phyloP scores from a whole-genome alignment of 2,888 invertebrate species.

The Lepeophtheirus nordmannii region DNA sequence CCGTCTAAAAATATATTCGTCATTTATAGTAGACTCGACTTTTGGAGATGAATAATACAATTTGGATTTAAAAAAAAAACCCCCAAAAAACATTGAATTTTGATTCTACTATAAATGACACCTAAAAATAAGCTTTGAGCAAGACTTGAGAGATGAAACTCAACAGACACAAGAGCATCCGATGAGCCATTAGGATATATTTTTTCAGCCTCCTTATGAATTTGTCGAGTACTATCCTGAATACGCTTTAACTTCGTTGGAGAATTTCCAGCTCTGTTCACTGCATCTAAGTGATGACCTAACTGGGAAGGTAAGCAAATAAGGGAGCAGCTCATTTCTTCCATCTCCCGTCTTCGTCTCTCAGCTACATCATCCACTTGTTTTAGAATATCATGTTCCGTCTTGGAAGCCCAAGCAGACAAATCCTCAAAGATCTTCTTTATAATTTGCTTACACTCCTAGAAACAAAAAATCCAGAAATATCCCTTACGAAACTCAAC shows the following conservation, averaged over 20 bases:
- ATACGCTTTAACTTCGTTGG: not conserved
- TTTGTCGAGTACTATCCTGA: not conserved
- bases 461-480: not conserved
- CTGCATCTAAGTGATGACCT: not conserved
- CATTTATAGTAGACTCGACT: too few relatives aligned
- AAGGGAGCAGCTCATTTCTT: not conserved
- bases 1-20: not conserved
- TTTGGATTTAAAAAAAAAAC: not conserved
- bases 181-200: not conserved
- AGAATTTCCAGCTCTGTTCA: not conserved
- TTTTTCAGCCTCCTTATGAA: not conserved
- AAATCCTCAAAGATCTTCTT: not conserved
- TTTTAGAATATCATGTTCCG: not conserved
- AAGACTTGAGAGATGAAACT: not conserved
- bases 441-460: not conserved
- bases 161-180: not conserved
- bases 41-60: not conserved
- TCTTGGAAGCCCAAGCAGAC: not conserved
- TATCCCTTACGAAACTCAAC: not conserved
- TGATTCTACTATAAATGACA: not conserved
- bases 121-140: slow-evolving; percentile 5
- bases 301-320: not conserved
- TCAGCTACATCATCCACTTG: not conserved
- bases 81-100: not conserved
- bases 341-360: slow-evolving; percentile 1